Base-by-base conservation (phyloP, 2,888 invertebrate genomes). In the Ceramica pisi region DNA sequence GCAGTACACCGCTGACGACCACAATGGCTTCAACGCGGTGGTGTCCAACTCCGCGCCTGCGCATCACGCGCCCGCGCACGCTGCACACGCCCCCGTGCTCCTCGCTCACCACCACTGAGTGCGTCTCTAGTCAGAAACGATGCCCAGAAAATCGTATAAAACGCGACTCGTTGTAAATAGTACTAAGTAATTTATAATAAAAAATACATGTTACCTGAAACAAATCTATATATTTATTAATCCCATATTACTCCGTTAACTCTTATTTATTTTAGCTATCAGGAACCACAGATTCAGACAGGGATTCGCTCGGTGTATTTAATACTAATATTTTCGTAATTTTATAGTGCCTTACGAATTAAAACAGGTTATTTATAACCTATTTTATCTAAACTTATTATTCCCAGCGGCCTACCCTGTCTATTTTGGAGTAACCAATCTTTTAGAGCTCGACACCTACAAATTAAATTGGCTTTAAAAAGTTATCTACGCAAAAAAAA, bases 1-100 rank as follows among this genome's bases (percentile, higher is more conserved):
- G 72, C 92, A 96, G 86, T 96, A 96, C 93, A 90, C 93, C 88
- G 96, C 96, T 46, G 96, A 96, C 82, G 94, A 96, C 86, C 95
- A 96, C 91, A 88, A 87, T 82, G 94, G 94, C 61, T 94, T 94
- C 91, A 94, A 94, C 91, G 94, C 94, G 41, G 90, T 94, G 5
- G 94, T 94, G 71, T 88, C 87, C 89, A 88, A 93, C 91, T 92
- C 94, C 35, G 94, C 93, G 4, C 92, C 92, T 76, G 86, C 88
- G 31, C 91, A 91, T 75, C 86, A 88, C n/a, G 85, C 86, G 9
- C 62, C 71, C 5, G 77, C 67, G 0, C 83, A 84, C 23, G 82
- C 48, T 5, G 85, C 86, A 6, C 88, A 89, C 46, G 88, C 87
- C 4, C 89, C 88, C 41, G 82, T 87, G 21, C 72, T 88, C 70